phyloP scores from a whole-genome alignment of 2,888 invertebrate genomes.

The Aphelenchoides bicaudatus region DNA sequence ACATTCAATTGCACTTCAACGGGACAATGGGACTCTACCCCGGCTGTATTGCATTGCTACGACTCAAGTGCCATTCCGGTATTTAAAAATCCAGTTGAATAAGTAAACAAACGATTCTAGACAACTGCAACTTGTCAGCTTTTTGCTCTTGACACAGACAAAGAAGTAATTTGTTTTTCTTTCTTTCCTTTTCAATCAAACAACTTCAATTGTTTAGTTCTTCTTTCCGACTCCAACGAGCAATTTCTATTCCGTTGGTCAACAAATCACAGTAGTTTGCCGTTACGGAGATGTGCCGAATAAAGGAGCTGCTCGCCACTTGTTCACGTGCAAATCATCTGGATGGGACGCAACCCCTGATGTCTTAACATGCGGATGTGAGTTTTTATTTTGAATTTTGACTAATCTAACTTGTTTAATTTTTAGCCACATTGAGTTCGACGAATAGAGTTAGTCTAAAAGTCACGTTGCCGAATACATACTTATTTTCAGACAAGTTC shows the following conservation, averaged over 20 bases:
- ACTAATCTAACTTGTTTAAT: background rate
- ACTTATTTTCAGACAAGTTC: slow-evolving; percentile 2
- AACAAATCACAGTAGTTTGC: background rate
- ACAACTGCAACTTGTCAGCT: too few species aligned
- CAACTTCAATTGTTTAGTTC: slow-evolving; percentile 6
- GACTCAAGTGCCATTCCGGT: background rate
- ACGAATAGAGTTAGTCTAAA: background rate
- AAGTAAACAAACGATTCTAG: too few species aligned
- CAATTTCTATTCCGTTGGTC: background rate
- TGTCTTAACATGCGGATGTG: slow-evolving; percentile 5
- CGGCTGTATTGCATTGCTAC: background rate
- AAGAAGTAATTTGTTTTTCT: too few species aligned
- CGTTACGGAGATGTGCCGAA: background rate
- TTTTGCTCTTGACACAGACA: too few species aligned
- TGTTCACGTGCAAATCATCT: background rate
- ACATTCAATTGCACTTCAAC: slow-evolving; percentile 5
- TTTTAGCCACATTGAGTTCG: background rate
- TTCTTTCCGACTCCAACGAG: slow-evolving; percentile 9
- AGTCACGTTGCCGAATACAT: too few species aligned
- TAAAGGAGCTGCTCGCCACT: background rate
- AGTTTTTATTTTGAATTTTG: background rate
- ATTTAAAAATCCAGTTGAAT: too few species aligned
- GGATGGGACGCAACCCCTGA: background rate
- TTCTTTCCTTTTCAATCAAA: slow-evolving; percentile 1
- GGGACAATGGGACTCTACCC: slow-evolving; percentile 16